These are phyloP conservation scores for Pterois miles DNA, from an alignment of 2,797 vertebrate species.

Conservation along the genomic window DNA sequence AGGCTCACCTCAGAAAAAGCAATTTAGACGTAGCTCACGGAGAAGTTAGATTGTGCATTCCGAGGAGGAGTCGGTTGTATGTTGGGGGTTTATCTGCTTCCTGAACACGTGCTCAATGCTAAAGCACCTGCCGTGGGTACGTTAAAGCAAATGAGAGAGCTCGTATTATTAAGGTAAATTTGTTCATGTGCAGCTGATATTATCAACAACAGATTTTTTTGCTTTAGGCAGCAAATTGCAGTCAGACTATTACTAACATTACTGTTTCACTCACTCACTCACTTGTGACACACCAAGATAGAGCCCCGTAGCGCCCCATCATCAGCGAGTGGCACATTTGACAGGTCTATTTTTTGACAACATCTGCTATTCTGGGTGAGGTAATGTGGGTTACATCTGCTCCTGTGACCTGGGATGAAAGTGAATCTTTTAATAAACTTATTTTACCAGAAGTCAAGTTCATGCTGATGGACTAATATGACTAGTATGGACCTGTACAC, in stretches of 20 bases:
- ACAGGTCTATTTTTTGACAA: conserved; percentile 74
- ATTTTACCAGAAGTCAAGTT: conserved; percentile 14
- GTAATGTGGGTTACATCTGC: conserved; percentile 79
- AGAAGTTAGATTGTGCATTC: conserved; percentile 49
- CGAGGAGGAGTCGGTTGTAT: conserved; percentile 32
- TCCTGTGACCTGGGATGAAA: conserved; percentile 57
- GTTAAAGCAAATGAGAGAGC: background rate
- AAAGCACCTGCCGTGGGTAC: background rate
- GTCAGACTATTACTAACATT: background rate
- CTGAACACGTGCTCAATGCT: background rate
- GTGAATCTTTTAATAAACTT: conserved; percentile 20
- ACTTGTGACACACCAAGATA: conserved; percentile 17
- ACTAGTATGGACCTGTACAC: background rate
- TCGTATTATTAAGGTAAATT: background rate
- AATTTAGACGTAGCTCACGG: conserved; percentile 36
- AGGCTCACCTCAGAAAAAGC: conserved; percentile 57
- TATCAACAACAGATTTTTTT: background rate
- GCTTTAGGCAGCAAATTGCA: background rate
- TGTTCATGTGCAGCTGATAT: background rate
- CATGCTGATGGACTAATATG: background rate
- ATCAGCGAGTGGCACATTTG: conserved; percentile 59
- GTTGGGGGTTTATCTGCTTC: conserved; percentile 22
- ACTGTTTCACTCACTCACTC: conserved; percentile 26
- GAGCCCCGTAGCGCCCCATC: background rate
- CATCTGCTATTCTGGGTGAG: conserved; percentile 66